Base-by-base conservation (phyloP, 2,888 invertebrate species). In the Caradrina kadenii region DNA sequence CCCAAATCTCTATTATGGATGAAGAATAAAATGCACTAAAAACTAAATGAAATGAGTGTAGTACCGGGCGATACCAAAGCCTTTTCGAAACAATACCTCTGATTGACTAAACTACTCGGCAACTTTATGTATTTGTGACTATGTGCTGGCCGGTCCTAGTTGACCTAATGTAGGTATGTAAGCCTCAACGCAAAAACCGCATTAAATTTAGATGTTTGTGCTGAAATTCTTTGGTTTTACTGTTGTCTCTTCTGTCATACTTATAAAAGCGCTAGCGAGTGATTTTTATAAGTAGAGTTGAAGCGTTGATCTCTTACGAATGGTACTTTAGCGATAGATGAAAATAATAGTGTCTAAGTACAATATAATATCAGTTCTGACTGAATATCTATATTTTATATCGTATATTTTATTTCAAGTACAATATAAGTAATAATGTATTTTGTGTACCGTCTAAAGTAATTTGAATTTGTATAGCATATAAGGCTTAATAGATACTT, bases 291-390 rank as follows among this genome's bases (percentile, higher is more conserved):
- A 71, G 79, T 74, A 50, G 58, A 70, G 75, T 78, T 63, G 79
- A 79, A 83, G 84, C 81, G 86, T 83, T 91, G 92, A 92, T 92
- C 92, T 92, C 92, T 88, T 86, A 87, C 78, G 86, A 89, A 90
- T 87, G 88, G 88, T 92, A 90, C 88, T 89, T 83, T 83, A 83
- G 84, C 73, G 54, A 78, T 83, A 81, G 75, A 80, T 67, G 72
- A 59, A 77, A 62, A 69, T 68, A 60, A 55, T 78, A 76, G 70
- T 58, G 19, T 69, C 1, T 81, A 80, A 72, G 80, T 84, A 80
- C 73, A 76, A 75, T 70, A 72, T 66, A 68, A 56, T 74, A 73
- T 82, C 76, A 82, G 85, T 78, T 35, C 61, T 76, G 78, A 81
- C 71, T 79, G 79, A 79, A 56, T 76, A 56, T 85, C 22, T 45